Evolutionary conservation across 2,888 invertebrate species (phyloP).

Genomic region (Criorhina ranunculi): DNA sequence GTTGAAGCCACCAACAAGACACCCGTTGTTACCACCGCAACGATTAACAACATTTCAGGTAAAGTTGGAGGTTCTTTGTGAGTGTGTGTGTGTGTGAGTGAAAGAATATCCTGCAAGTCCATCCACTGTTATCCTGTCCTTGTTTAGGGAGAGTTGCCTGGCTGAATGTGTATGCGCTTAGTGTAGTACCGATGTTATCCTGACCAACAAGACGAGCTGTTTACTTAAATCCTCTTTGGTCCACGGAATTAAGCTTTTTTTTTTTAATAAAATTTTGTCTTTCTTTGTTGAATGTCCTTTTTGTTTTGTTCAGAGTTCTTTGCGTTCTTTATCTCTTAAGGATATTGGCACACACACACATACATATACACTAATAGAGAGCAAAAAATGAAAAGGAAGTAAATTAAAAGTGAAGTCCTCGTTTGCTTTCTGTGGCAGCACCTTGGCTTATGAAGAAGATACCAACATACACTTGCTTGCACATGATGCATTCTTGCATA

Average conservation of each 20-base stretch:
- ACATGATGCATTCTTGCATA: constrained; percentile 34
- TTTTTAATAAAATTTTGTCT: constrained; percentile 19
- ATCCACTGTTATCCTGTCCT: constrained; percentile 5
- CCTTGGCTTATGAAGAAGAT: constrained; percentile 29
- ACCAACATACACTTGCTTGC: constrained; percentile 17
- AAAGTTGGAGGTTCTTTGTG: constrained; percentile 55
- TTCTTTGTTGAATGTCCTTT: constrained; percentile 46
- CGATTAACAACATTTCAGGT: constrained; percentile 76
- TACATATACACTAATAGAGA: background rate
- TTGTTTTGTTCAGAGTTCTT: constrained; percentile 38
- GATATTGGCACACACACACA: constrained; percentile 19
- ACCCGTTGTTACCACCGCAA: constrained; percentile 77
- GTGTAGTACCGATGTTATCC: constrained; percentile 7
- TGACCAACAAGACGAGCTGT: constrained; percentile 17
- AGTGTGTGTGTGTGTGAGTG: constrained; percentile 19
- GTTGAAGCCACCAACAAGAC: constrained; percentile 73
- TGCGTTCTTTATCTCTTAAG: constrained; percentile 48
- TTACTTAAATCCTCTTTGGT: constrained; percentile 30
- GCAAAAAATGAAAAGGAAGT: constrained; percentile 37
- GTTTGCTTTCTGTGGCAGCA: constrained; percentile 15
- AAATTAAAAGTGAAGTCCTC: constrained; percentile 44
- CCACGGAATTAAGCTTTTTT: constrained; percentile 3
- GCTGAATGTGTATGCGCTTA: constrained; percentile 19
- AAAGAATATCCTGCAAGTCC: background rate
- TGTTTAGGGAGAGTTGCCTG: background rate